Evolutionary conservation across 2,797 vertebrate species (phyloP).

Genomic region (Chiloscyllium punctatum): DNA sequence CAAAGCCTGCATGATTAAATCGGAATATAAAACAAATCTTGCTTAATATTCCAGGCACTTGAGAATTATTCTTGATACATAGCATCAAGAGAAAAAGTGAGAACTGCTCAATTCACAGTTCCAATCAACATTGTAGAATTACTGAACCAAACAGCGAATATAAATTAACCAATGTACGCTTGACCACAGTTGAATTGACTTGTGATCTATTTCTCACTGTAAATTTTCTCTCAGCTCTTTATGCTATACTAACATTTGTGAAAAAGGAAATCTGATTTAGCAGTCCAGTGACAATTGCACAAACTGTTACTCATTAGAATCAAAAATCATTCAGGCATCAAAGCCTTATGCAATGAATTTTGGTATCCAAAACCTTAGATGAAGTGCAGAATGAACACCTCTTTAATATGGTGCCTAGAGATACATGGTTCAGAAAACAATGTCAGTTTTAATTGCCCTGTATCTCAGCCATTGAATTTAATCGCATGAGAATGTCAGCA

Average conservation of each 20-base stretch:
- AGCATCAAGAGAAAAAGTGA: neutral
- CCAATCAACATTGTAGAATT: neutral
- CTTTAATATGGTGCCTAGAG: neutral
- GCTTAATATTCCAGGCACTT: neutral
- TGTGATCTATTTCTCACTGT: neutral
- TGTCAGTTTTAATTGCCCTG: neutral
- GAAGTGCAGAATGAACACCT: neutral
- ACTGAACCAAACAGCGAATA: neutral
- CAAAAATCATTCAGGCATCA: neutral
- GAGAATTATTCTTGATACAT: neutral
- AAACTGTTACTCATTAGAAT: constrained; percentile 7
- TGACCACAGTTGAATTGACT: neutral
- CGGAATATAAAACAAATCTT: neutral
- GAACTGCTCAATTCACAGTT: neutral
- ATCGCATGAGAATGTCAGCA: neutral
- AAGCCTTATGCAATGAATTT: neutral
- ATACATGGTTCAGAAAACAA: neutral
- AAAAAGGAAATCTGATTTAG: neutral
- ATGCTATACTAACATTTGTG: neutral
- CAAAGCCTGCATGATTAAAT: neutral
- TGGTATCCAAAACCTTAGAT: neutral
- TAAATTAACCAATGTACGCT: neutral
- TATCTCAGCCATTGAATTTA: neutral
- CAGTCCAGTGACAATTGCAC: neutral
- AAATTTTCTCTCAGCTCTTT: neutral